Evolutionary conservation across 2,797 vertebrate genomes (phyloP), one percentile per base, ranked within the genome.

Genomic region (Gorsachius magnificus): DNA sequence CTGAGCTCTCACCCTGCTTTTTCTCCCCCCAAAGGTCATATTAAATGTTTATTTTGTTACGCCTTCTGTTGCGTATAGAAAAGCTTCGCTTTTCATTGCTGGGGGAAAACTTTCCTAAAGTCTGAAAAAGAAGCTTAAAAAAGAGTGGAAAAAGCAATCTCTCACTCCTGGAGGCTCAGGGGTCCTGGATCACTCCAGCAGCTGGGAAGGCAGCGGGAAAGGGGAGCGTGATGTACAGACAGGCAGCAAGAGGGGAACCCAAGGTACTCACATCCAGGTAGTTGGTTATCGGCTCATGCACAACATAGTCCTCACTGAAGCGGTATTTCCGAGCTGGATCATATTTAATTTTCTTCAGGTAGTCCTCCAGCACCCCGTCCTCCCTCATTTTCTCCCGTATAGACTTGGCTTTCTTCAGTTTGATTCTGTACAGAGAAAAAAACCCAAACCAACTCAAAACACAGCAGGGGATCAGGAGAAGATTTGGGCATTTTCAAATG

Each of bases 221-320:
- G 57, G 51, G 50, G 45, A 75, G 16, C 0, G 3, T 1, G 50
- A 33, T 9, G 38, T 3, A 11, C 0, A 7, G 68, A 2, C 5
- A 5, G 80, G 64, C 43, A 38, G 64, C 0, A 2, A 26, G 56
- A 51, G 36, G 29, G 58, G 13, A 29, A 7, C 16, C 31, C 0
- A 13, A 38, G 76, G 15, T 76, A 97, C 97, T 98, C 97, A 98
- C 98, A 61, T 98, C 97, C 95, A 98, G 93, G 20, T 98, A 98
- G 97, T 98, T 98, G 85, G 97, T 96, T n/a, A 98, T 96, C 26
- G 98, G 97, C 91, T 98, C 97, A 5, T 80, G 76, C 84, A 95
- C 97, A 19, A 96, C 70, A 5, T 96, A 80, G 56, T 84, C 57
- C 13, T 74, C 36, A 3, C 29, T 87, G 53, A 70, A 78, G n/a